Conservation (phyloP, 2,113 vertebrate genomes). For the Gobio gobio region DNA sequence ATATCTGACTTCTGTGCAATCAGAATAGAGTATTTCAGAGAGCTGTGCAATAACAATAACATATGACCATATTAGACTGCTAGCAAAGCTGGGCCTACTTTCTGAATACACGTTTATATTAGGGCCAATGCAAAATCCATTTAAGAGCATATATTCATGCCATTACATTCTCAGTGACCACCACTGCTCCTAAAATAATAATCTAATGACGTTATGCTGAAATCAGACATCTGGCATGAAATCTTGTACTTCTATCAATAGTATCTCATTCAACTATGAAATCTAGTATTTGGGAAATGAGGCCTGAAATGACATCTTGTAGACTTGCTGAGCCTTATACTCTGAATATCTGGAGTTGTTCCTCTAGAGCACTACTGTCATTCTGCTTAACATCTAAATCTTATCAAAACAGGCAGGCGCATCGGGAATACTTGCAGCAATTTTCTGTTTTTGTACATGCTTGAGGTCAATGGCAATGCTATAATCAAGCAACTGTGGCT, state of each 20-base stretch:
- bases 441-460: constrained; percentile 55
- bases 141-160: neutral
- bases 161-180: neutral
- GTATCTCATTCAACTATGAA: constrained; percentile 7
- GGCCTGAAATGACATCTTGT: constrained; percentile 1
- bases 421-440: constrained; percentile 34
- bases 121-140: neutral
- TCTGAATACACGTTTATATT: neutral
- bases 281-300: constrained; percentile 38
- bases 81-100: neutral
- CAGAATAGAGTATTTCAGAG: neutral
- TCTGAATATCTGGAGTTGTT: constrained; percentile 15
- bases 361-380: constrained; percentile 18
- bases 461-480: constrained; percentile 59
- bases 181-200: constrained; percentile 17
- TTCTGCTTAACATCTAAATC: constrained; percentile 38
- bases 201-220: neutral
- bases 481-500: constrained; percentile 61
- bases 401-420: constrained; percentile 29
- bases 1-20: neutral
- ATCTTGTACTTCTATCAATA: constrained; percentile 6
- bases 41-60: neutral
- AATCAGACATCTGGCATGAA: constrained; percentile 24
- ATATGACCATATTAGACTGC: neutral
- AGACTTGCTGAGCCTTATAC: constrained; percentile 18